These are phyloP conservation scores for Mastigias papua DNA, from an alignment of 30 jellyfish, hydroid and myxozoan genomes.

Conservation along the genomic window DNA sequence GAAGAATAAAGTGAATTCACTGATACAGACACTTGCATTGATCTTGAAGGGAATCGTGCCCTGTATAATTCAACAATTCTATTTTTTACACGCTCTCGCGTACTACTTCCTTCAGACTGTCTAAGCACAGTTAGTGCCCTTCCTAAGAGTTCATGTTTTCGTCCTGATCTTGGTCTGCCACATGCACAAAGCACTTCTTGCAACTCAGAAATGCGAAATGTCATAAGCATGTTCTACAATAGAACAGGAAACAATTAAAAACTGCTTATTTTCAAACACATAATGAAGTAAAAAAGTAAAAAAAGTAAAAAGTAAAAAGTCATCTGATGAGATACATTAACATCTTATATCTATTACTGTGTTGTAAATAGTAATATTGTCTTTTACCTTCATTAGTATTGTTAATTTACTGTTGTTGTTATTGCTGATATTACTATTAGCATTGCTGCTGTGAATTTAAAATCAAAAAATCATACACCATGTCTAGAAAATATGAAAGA, in stretches of 20 bases:
- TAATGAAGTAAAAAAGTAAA: too few relatives aligned
- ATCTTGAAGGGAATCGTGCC: constrained; percentile 74
- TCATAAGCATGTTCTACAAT: constrained; percentile 86
- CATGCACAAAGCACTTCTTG: constrained; percentile 88
- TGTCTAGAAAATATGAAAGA: too few relatives aligned
- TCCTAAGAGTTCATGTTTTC: constrained; percentile 91
- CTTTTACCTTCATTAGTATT: too few relatives aligned
- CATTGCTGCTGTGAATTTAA: too few relatives aligned
- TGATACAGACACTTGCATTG: constrained; percentile 34
- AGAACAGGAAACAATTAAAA: background rate
- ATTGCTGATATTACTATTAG: too few relatives aligned
- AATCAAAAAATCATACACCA: too few relatives aligned
- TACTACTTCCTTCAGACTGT: constrained; percentile 72
- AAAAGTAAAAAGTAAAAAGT: too few relatives aligned
- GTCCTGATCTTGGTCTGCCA: constrained; percentile 95
- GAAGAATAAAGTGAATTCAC: constrained; percentile 26
- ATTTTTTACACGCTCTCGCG: constrained; percentile 79
- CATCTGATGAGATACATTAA: too few relatives aligned
- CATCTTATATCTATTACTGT: too few relatives aligned
- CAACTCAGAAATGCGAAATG: constrained; percentile 88
- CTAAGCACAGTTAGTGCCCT: constrained; percentile 82
- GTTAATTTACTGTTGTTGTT: too few relatives aligned
- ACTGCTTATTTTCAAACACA: too few relatives aligned
- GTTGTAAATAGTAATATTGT: too few relatives aligned
- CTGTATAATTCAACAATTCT: constrained; percentile 83